Evolutionary conservation across 2,888 invertebrate species (phyloP).

Genomic region (Acrocyrtus sp.): DNA sequence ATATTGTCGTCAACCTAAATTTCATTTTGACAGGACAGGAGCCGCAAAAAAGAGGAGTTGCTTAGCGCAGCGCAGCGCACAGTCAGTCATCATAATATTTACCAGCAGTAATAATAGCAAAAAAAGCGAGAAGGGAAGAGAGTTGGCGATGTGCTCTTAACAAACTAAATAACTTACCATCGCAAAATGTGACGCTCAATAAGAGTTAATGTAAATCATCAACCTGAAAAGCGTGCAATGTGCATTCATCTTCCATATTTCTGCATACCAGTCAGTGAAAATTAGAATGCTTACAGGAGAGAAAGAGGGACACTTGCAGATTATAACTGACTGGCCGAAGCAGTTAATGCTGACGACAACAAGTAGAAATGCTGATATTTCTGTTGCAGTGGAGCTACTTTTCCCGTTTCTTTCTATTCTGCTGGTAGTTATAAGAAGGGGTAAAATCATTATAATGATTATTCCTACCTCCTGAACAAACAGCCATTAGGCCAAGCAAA

Average conservation of each 20-base stretch:
- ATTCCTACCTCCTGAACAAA: background rate
- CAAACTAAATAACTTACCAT: background rate
- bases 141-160: background rate
- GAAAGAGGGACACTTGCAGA: conserved; percentile 4
- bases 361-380: conserved; percentile 32
- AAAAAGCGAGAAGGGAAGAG: background rate
- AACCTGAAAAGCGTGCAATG: no score
- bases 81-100: background rate
- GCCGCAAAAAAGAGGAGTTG: conserved; percentile 32
- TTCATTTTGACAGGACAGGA: conserved; percentile 36
- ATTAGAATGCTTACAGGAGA: no score
- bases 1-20: conserved; percentile 20
- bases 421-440: no score
- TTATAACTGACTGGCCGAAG: conserved; percentile 3
- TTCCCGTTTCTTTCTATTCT: no score
- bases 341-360: conserved; percentile 15
- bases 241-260: conserved; percentile 24
- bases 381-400: no score
- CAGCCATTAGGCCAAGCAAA: conserved; percentile 1
- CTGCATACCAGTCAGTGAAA: conserved; percentile 26
- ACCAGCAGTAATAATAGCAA: background rate
- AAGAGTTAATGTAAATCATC: no score
- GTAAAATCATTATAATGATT: conserved; percentile 32
- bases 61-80: background rate
- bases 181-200: background rate